Evolutionary conservation across 2,888 invertebrate species (phyloP).

Genomic region (Noctua janthe): DNA sequence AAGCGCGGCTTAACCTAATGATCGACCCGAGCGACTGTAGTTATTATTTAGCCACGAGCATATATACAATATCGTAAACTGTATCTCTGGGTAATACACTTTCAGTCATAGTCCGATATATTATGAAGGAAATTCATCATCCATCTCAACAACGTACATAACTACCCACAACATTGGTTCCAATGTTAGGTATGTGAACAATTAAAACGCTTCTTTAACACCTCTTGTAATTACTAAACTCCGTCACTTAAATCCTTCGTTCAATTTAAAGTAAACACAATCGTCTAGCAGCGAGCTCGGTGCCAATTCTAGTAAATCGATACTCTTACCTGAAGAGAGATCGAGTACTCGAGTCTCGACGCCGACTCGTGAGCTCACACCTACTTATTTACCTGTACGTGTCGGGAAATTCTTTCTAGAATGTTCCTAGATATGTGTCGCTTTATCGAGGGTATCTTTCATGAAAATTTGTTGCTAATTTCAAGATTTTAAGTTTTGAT

Average conservation of each 20-base stretch:
- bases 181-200: too few relatives aligned
- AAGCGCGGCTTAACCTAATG: too few relatives aligned
- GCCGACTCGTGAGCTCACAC: conserved; percentile 33
- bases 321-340: conserved; percentile 47
- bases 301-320: conserved; percentile 47
- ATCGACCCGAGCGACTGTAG: too few relatives aligned
- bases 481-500: not conserved
- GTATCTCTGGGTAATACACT: too few relatives aligned
- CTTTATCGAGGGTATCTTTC: not conserved
- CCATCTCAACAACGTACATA: too few relatives aligned
- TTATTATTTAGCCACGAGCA: too few relatives aligned
- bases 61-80: too few relatives aligned
- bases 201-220: not conserved
- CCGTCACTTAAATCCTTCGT: conserved; percentile 22
- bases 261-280: conserved; percentile 50
- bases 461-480: not conserved
- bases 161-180: too few relatives aligned
- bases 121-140: too few relatives aligned
- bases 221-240: conserved; percentile 13
- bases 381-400: conserved; percentile 46
- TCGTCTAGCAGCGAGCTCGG: conserved; percentile 27
- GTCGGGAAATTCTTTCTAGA: conserved; percentile 10
- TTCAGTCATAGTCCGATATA: too few relatives aligned
- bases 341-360: conserved; percentile 30
- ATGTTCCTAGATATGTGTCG: conserved; percentile 2